These are phyloP conservation scores for Cheilosia grossa DNA, from an alignment of 2,888 invertebrate species.

Conservation along the genomic window DNA sequence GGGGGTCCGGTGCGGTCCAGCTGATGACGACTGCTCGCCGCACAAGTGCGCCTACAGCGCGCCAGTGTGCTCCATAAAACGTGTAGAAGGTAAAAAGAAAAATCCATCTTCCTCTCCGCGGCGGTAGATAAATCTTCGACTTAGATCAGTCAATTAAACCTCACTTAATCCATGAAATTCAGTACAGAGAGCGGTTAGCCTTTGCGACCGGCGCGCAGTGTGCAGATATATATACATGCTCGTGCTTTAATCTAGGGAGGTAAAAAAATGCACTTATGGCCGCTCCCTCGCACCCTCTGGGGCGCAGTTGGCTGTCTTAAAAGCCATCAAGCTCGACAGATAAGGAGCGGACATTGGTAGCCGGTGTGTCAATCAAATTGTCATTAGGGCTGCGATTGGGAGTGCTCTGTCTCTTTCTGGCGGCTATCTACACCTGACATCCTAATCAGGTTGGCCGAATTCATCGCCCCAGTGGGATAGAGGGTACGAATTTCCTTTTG, in stretches of 20 bases:
- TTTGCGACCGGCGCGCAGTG: conserved; percentile 31
- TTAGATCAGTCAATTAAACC: conserved; percentile 75
- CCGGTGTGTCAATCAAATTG: conserved; percentile 75
- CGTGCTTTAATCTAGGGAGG: conserved; percentile 67
- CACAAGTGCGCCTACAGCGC: conserved; percentile 8
- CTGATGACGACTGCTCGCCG: conserved; percentile 18
- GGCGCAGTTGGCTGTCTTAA: conserved; percentile 9
- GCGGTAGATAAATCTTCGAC: conserved; percentile 75
- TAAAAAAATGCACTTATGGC: conserved; percentile 71
- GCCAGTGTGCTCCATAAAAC: conserved; percentile 40
- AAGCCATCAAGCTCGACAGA: conserved; percentile 60
- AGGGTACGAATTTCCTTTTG: conserved; percentile 29
- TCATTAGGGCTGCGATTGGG: conserved; percentile 65
- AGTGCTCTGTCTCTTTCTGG: conserved; percentile 28
- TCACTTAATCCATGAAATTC: conserved; percentile 75
- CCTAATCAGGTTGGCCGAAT: conserved; percentile 67
- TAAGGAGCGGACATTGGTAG: conserved; percentile 54
- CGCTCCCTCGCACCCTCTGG: background rate
- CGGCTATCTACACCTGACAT: conserved; percentile 34
- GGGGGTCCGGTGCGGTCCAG: conserved; percentile 1
- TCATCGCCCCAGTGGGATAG: conserved; percentile 7
- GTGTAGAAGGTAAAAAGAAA: conserved; percentile 44
- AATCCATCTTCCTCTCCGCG: conserved; percentile 72
- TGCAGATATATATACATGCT: conserved; percentile 7
- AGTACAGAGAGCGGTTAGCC: conserved; percentile 61